phyloP scores from a whole-genome alignment of 2,888 invertebrate species.

The Neoaliturus tenellus region DNA sequence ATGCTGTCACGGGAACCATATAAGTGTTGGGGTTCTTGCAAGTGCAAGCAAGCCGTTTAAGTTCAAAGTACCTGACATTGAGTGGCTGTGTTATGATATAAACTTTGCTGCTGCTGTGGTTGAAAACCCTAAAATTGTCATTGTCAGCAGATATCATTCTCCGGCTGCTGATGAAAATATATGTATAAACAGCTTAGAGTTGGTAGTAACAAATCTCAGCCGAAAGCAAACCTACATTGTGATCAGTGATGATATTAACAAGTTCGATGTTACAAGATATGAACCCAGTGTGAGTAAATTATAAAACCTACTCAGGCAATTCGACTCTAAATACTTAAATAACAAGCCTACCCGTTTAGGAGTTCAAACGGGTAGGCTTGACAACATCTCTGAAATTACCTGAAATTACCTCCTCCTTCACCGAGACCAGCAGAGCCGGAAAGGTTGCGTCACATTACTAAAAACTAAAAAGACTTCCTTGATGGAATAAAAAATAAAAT shows the following conservation, averaged over 20 bases:
- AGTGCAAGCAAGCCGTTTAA: background rate
- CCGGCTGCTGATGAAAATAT: constrained; percentile 16
- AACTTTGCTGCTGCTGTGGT: background rate
- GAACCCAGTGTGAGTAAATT: background rate
- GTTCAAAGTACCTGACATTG: background rate
- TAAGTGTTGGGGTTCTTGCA: background rate
- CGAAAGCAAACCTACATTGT: background rate
- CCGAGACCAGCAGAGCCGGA: too few relatives aligned
- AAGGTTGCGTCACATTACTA: too few relatives aligned
- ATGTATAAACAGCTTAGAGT: background rate
- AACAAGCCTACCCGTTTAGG: constrained; percentile 13
- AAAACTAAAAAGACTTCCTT: too few relatives aligned
- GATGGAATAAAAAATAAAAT: too few relatives aligned
- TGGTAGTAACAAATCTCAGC: background rate
- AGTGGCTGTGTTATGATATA: background rate
- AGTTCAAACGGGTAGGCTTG: background rate
- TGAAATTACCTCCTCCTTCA: too few relatives aligned
- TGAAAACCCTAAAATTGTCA: background rate
- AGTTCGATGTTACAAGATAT: background rate
- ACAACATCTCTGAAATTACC: too few relatives aligned
- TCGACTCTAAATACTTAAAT: background rate
- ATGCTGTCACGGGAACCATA: constrained; percentile 15
- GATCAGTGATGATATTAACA: background rate
- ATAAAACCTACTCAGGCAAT: background rate
- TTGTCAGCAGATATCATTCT: constrained; percentile 3